Evolutionary conservation across 2,113 vertebrate species (phyloP).

Genomic region (Diglossa brunneiventris): DNA sequence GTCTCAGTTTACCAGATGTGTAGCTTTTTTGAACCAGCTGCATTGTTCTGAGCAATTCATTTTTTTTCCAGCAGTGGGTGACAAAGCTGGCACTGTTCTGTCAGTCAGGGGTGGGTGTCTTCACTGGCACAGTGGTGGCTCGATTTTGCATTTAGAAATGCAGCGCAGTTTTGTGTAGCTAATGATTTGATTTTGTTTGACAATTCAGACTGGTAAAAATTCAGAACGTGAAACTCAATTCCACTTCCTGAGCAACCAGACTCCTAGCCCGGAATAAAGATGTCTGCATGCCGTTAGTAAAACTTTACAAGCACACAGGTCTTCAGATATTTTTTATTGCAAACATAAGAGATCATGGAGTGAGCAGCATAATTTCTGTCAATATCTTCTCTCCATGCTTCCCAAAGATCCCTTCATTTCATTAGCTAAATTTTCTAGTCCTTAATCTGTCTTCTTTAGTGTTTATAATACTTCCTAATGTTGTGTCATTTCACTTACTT

Average conservation of each 20-base stretch:
- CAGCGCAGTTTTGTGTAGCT: background rate
- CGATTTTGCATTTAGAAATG: background rate
- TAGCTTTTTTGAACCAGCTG: background rate
- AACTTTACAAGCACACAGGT: background rate
- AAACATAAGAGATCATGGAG: background rate
- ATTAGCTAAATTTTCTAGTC: background rate
- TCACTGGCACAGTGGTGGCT: background rate
- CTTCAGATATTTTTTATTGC: background rate
- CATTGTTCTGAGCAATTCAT: background rate
- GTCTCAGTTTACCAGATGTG: background rate
- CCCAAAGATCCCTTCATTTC: background rate
- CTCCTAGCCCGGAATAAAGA: background rate
- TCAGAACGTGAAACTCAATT: background rate
- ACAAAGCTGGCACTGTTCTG: background rate
- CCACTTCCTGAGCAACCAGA: background rate
- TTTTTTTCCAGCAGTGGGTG: background rate
- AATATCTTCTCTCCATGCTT: background rate
- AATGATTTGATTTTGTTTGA: background rate
- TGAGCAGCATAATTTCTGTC: background rate
- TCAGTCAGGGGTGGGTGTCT: background rate
- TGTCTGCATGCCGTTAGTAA: background rate
- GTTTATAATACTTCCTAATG: background rate
- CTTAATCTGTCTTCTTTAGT: background rate
- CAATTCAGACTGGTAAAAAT: background rate
- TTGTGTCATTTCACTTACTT: fast-evolving